phyloP scores from a whole-genome alignment of 2,797 vertebrate species.

The Florisuga fusca region DNA sequence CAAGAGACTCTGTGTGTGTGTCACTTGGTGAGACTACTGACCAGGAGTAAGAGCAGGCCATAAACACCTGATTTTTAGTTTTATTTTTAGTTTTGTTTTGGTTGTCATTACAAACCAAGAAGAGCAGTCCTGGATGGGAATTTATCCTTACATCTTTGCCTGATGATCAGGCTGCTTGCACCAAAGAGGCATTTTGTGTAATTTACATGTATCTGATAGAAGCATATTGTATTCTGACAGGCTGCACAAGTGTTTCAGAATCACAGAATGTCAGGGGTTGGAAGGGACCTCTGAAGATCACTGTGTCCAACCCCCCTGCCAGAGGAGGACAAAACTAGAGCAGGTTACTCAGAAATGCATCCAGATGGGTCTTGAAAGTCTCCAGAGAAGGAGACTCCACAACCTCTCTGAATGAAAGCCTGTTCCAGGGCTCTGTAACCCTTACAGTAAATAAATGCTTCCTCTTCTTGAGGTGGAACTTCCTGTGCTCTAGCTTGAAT shows the following conservation, averaged over 20 bases:
- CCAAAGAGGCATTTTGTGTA: not conserved
- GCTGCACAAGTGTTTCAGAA: not conserved
- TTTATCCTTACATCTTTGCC: not conserved
- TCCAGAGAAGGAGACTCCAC: no score
- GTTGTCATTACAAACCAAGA: not conserved
- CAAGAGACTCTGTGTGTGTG: not conserved
- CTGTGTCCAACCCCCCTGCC: no score
- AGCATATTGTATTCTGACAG: conserved; percentile 9
- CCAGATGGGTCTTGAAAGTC: no score
- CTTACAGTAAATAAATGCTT: no score
- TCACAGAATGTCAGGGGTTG: no score
- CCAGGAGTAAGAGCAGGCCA: not conserved
- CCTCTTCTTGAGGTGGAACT: no score
- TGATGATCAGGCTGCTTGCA: not conserved
- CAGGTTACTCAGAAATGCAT: no score
- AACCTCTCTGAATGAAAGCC: no score
- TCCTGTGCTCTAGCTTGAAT: no score
- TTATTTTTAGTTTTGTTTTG: not conserved
- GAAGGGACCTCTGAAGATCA: no score
- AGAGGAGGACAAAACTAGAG: no score
- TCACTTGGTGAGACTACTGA: not conserved
- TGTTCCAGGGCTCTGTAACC: no score
- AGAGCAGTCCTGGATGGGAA: not conserved
- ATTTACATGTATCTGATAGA: not conserved
- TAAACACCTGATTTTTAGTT: not conserved